A percentile compares a stretch with the other conserved stretches of the same genome.
Evolutionary conservation across 2,888 invertebrate genomes (phyloP).

Genomic region (Sarcophaga caerulescens): DNA sequence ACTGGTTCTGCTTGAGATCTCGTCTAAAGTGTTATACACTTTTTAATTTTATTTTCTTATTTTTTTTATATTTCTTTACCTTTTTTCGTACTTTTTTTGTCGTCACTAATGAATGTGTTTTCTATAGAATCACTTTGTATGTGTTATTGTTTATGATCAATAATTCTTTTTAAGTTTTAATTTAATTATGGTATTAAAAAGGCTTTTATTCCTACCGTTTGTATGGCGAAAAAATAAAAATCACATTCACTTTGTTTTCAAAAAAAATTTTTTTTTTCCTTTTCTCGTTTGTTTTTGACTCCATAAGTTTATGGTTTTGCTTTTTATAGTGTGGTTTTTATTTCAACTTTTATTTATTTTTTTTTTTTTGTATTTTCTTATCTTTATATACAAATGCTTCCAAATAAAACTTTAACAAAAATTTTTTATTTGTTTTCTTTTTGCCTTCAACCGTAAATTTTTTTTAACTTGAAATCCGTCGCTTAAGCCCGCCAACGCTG

Average conservation of each 20-base stretch:
- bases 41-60: slow-evolving; percentile 12
- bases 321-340: slow-evolving; percentile 41
- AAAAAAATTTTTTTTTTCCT: slow-evolving; percentile 31
- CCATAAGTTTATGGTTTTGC: slow-evolving; percentile 36
- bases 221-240: slow-evolving; percentile 4
- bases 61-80: slow-evolving; percentile 12
- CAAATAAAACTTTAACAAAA: slow-evolving; percentile 30
- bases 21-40: slow-evolving; percentile 60
- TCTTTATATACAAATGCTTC: neutral
- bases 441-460: slow-evolving; percentile 57
- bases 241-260: slow-evolving; percentile 58
- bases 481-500: slow-evolving; percentile 79
- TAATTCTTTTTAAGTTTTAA: slow-evolving; percentile 24
- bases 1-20: slow-evolving; percentile 70
- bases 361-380: slow-evolving; percentile 45
- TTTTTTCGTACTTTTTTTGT: slow-evolving; percentile 30
- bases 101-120: slow-evolving; percentile 29
- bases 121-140: slow-evolving; percentile 14
- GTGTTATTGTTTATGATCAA: slow-evolving; percentile 28
- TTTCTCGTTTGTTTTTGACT: slow-evolving; percentile 36
- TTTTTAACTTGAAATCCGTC: slow-evolving; percentile 73
- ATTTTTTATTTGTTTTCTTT: slow-evolving; percentile 26
- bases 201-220: slow-evolving; percentile 31
- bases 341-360: slow-evolving; percentile 44
- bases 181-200: slow-evolving; percentile 31